Conservation (phyloP, 2,113 vertebrate species). For the Myotis lucifugus region DNA sequence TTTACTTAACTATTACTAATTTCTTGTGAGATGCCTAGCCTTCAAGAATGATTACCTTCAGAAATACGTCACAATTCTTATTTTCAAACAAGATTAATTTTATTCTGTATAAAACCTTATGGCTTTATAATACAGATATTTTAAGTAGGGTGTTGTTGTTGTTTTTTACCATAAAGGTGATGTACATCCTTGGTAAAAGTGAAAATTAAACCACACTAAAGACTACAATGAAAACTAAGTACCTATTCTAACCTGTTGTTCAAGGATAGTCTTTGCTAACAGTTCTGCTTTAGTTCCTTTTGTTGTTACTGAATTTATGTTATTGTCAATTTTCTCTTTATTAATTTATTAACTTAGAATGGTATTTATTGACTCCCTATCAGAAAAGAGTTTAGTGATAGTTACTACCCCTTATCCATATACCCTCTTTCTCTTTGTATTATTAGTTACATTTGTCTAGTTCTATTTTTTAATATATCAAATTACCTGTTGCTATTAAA, state of each 20-base stretch:
- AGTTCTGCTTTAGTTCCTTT: neutral
- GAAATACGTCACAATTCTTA: constrained; percentile 68
- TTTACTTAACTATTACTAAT: constrained; percentile 64
- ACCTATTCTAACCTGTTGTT: neutral
- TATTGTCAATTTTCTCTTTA: constrained; percentile 8
- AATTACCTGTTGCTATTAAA: neutral
- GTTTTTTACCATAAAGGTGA: neutral
- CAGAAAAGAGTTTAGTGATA: neutral
- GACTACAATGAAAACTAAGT: neutral
- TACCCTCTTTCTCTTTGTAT: neutral
- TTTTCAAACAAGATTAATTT: constrained; percentile 70
- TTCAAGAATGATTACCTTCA: constrained; percentile 61
- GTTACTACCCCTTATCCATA: neutral
- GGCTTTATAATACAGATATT: neutral
- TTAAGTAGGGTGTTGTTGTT: neutral
- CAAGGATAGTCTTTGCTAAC: neutral
- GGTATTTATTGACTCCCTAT: neutral
- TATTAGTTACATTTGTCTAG: neutral
- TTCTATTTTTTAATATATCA: neutral
- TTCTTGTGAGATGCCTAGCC: constrained; percentile 48
- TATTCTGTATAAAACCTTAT: constrained; percentile 71
- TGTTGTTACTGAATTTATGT: neutral
- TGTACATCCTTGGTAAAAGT: neutral
- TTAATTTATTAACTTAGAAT: constrained; percentile 26
- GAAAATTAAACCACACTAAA: constrained; percentile 11